Base-by-base conservation (phyloP, 2,888 invertebrate species). In the Xanthorhoe spadicearia region DNA sequence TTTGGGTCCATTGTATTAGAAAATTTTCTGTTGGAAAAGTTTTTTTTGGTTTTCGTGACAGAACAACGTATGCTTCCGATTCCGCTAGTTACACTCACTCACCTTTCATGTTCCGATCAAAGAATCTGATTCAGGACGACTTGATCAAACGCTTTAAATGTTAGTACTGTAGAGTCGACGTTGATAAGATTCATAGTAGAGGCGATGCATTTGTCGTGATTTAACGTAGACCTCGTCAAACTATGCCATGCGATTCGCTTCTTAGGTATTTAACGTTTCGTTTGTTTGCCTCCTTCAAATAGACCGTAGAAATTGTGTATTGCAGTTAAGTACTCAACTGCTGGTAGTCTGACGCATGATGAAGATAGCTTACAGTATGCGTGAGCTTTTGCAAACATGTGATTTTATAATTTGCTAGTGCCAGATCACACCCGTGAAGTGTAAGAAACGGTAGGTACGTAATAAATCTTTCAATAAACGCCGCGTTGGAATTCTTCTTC, bases 221-320 rank as follows among this genome's bases (percentile, higher is more conserved):
- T 32, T 83, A 82, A 75, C 76, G 79, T 79, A 75, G 74, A 74
- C 75, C 77, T 80, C 80, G 77, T 86, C 81, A 85, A 86, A 81
- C 84, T 81, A 86, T 85, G n/a, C n/a, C n/a, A n/a, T 84, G 75
- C 53, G 54, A 60, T 75, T 72, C 75, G 70, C 77, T 79, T 79
- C 69, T 71, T 75, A 71, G 75, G 74, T 72, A 77, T 76, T 71
- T 73, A 74, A 68, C 69, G 73, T 66, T 72, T 70, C 64, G 60
- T 69, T 72, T 65, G 66, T 69, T 71, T 71, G 62, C 38, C 62
- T 59, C 51, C n/a, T 49, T 70, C 64, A 67, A 74, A 70, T 72
- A 70, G 66, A 66, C 68, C 52, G 61, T 65, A 56, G 64, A 65
- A 51, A 68, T 68, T 64, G 64, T 65, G 53, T 57, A 49, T 50